These are phyloP conservation scores for Corythoichthys haematopterus DNA, from an alignment of 2,113 vertebrate species.

Conservation along the genomic window DNA sequence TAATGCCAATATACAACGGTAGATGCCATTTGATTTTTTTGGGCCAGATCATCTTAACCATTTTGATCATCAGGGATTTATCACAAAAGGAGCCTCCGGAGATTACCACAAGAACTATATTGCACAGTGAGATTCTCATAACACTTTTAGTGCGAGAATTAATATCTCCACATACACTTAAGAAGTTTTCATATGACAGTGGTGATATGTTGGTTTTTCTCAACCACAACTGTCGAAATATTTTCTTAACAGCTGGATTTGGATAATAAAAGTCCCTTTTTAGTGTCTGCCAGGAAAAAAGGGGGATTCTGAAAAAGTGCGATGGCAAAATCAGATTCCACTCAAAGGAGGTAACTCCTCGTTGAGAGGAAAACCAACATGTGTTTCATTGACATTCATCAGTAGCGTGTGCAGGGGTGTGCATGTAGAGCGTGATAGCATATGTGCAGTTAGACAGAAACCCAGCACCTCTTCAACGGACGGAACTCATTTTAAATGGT, in stretches of 20 bases:
- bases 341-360: conserved; percentile 49
- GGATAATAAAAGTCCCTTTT: conserved; percentile 43
- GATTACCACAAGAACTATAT: conserved; percentile 40
- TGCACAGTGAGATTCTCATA: conserved; percentile 24
- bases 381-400: conserved; percentile 42
- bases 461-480: conserved; percentile 27
- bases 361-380: conserved; percentile 25
- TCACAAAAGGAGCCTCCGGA: conserved; percentile 1
- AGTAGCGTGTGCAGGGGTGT: conserved; percentile 22
- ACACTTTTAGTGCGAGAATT: conserved; percentile 36
- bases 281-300: conserved; percentile 37
- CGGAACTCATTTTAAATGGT: neutral
- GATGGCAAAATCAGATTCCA: conserved; percentile 60
- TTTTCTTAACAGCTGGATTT: conserved; percentile 54
- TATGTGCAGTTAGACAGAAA: conserved; percentile 20
- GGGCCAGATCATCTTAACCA: neutral
- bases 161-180: conserved; percentile 42
- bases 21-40: too few relatives aligned
- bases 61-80: neutral
- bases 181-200: conserved; percentile 45
- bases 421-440: conserved; percentile 15
- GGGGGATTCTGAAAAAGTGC: conserved; percentile 32
- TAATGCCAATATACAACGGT: too few relatives aligned
- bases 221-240: conserved; percentile 48
- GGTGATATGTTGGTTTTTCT: conserved; percentile 51